phyloP scores from a whole-genome alignment of 2,888 invertebrate species.

The Catocala sponsa region DNA sequence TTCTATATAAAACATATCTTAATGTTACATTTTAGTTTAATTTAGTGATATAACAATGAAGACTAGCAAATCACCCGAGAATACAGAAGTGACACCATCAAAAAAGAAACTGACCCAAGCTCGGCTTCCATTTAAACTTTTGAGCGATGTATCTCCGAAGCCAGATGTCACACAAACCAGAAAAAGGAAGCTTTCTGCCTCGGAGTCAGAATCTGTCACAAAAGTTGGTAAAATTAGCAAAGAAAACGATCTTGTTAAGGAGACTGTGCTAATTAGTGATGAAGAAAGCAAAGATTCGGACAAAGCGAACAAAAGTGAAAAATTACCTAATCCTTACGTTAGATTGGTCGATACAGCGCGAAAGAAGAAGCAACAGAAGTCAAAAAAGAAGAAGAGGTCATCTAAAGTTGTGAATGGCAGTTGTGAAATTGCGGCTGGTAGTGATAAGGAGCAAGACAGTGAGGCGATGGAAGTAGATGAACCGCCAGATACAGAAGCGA shows the following conservation, averaged over 20 bases:
- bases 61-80: conserved; percentile 73
- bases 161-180: conserved; percentile 67
- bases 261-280: conserved; percentile 75
- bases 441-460: conserved; percentile 41
- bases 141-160: conserved; percentile 78
- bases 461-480: conserved; percentile 69
- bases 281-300: conserved; percentile 70
- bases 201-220: conserved; percentile 67
- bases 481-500: conserved; percentile 37
- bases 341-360: conserved; percentile 77
- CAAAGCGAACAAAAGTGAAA: conserved; percentile 53
- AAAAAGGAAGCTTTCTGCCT: conserved; percentile 80
- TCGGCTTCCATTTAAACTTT: conserved; percentile 88
- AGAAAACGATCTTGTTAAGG: conserved; percentile 70
- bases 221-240: conserved; percentile 79
- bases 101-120: conserved; percentile 89
- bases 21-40: conserved; percentile 40
- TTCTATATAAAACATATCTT: conserved; percentile 27
- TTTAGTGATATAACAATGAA: conserved; percentile 67
- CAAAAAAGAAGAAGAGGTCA: conserved; percentile 64
- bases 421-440: conserved; percentile 41
- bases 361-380: conserved; percentile 78
- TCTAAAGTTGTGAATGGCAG: conserved; percentile 39
- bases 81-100: conserved; percentile 76
- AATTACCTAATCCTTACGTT: conserved; percentile 74